Percentiles rank a stretch among this genome's conserved stretches.
phyloP scores from a whole-genome alignment of 2,888 invertebrate species.

The Crioceris asparagi region DNA sequence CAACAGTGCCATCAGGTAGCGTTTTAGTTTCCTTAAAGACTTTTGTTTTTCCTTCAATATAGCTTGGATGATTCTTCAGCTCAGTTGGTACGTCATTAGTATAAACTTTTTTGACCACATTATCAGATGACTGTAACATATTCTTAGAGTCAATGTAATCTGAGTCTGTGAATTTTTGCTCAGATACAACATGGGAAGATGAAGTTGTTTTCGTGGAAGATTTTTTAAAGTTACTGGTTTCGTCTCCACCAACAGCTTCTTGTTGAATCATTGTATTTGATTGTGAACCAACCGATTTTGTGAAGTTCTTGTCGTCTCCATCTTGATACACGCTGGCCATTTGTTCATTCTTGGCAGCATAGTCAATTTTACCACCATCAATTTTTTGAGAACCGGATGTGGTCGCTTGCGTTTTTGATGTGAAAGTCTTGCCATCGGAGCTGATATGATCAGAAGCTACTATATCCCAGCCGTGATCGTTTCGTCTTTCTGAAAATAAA shows the following conservation, averaged over 20 bases:
- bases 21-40: slow-evolving; percentile 53
- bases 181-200: slow-evolving; percentile 30
- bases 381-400: slow-evolving; percentile 51
- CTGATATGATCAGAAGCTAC: slow-evolving; percentile 51
- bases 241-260: slow-evolving; percentile 43
- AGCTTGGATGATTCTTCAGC: slow-evolving; percentile 29
- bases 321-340: slow-evolving; percentile 43
- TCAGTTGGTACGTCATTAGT: slow-evolving; percentile 29
- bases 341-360: slow-evolving; percentile 53
- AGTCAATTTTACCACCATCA: slow-evolving; percentile 53
- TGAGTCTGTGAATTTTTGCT: slow-evolving; percentile 21
- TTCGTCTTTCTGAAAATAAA: slow-evolving; percentile 36
- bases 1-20: slow-evolving; percentile 53
- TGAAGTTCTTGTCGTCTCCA: slow-evolving; percentile 45
- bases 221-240: slow-evolving; percentile 36
- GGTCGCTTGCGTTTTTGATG: slow-evolving; percentile 49
- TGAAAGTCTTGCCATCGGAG: slow-evolving; percentile 53
- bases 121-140: slow-evolving; percentile 34
- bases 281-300: slow-evolving; percentile 39
- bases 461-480: slow-evolving; percentile 53
- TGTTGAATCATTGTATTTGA: slow-evolving; percentile 42
- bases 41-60: slow-evolving; percentile 48
- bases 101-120: slow-evolving; percentile 27
- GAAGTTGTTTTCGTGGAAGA: slow-evolving; percentile 30
- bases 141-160: too few species aligned